Base-by-base conservation (phyloP, 2,113 vertebrate species). In the Xenotilapia leptura region DNA sequence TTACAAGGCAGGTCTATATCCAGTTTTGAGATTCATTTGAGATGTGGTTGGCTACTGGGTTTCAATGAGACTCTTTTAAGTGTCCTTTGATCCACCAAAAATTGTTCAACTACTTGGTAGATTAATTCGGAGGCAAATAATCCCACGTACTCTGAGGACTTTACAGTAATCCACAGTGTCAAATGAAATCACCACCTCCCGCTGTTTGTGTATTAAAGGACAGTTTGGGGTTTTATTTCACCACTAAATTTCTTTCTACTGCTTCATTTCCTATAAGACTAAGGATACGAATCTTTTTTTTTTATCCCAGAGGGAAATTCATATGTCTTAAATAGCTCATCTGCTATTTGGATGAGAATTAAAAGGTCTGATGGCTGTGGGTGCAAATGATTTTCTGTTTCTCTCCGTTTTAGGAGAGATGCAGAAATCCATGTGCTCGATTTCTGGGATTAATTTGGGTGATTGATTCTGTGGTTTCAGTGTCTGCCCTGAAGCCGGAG, bases 401-500 rank as follows among this genome's bases (percentile, higher is more conserved):
- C 33, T 13, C 60, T 65, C 33, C 0, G 2, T 21, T 65, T 38
- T 65, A 38, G 33, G 33, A 65, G 60, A 65, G 33, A 38, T 38
- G 33, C 33, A 13, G 60, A 65, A 65, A 65, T 38, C 33, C 33
- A 38, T 65, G 19, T 65, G 60, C 33, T 38, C 2, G 1, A 68
- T 38, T 68, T 38, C 33, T 68, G 60, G 19, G 60, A 38, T 68
- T 68, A 38, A 68, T 68, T 13, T 13, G 33, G 33, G 3, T 65
- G 2, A 65, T 93, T 62, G 13, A 40, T 12, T 17, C 5, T 73
- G 55, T 90, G 28, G 4, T 83, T 80, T 83, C 96, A 91, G 90
- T 98, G 68, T 98, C 98, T 87, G 98, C 97, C 2, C 96, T 98
- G 79, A 99, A 98, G 94, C 98, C 97, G 3, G 98, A 98, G 86